A percentile compares a stretch with the other conserved stretches of the same genome.
phyloP scores from a whole-genome alignment of 2,797 vertebrate species.

The Myotis planiceps region DNA sequence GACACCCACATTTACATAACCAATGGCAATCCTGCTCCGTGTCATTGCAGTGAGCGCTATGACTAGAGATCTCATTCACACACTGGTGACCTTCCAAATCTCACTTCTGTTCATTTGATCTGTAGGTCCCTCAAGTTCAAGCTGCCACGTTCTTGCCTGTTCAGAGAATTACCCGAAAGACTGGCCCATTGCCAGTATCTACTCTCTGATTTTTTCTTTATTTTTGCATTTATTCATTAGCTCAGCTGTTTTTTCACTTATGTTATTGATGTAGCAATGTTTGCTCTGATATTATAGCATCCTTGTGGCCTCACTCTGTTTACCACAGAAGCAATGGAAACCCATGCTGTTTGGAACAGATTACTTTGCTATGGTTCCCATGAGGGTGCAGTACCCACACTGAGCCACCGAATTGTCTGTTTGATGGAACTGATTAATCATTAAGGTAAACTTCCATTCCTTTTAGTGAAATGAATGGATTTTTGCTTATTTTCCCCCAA shows the following conservation, averaged over 20 bases:
- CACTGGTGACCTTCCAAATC: conserved; percentile 68
- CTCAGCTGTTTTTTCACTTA: conserved; percentile 52
- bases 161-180: conserved; percentile 53
- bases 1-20: conserved; percentile 58
- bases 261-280: conserved; percentile 58
- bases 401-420: not conserved
- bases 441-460: not conserved
- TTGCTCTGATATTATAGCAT: conserved; percentile 58
- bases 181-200: not conserved
- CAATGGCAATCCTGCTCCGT: conserved; percentile 59
- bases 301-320: not conserved
- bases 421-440: conserved; percentile 33
- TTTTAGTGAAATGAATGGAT: not conserved
- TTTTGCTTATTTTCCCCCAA: not conserved
- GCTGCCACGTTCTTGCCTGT: not conserved
- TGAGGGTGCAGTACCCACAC: not conserved
- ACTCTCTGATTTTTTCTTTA: not conserved
- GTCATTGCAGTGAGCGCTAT: conserved; percentile 40
- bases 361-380: not conserved
- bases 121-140: conserved; percentile 45
- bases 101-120: conserved; percentile 64
- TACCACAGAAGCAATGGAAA: not conserved
- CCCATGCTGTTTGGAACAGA: not conserved
- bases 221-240: conserved; percentile 52
- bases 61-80: not conserved